These are phyloP conservation scores for Lucilia sericata DNA, from an alignment of 1,140 invertebrate genomes.

Conservation along the genomic window DNA sequence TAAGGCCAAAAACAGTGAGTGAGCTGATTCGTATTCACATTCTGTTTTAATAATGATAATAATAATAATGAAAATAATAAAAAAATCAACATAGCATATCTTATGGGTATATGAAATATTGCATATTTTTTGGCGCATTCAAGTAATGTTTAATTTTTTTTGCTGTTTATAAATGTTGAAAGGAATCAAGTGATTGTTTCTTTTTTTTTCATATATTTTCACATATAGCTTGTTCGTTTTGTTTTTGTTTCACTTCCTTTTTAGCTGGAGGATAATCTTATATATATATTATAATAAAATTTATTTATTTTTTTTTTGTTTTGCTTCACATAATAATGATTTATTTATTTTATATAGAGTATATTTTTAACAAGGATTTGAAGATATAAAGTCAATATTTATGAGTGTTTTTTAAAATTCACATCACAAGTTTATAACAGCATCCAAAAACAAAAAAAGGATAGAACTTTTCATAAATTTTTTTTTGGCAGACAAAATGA, in stretches of 20 bases:
- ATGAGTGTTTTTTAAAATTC: not conserved
- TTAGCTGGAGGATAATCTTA: not conserved
- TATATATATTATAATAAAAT: not conserved
- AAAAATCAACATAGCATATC: not conserved
- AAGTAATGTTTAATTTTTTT: slow-evolving; percentile 12
- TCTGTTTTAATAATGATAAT: not conserved
- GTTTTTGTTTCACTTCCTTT: not conserved
- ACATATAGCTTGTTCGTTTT: not conserved
- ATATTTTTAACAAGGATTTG: not conserved
- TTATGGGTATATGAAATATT: not conserved
- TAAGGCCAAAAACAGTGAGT: not conserved
- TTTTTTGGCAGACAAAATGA: not conserved
- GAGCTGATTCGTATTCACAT: not conserved
- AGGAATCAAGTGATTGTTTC: not conserved
- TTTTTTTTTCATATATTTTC: not conserved
- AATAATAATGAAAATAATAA: too few species aligned
- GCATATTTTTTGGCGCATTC: slow-evolving; percentile 23
- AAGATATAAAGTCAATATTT: slow-evolving; percentile 9
- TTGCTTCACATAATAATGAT: not conserved
- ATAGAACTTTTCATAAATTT: not conserved
- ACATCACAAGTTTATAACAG: not conserved
- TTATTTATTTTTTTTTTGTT: not conserved
- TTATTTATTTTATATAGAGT: not conserved
- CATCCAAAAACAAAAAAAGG: too few species aligned
- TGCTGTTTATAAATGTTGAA: not conserved